Conservation (phyloP, 2,888 invertebrate species). For the Desoria tigrina region DNA sequence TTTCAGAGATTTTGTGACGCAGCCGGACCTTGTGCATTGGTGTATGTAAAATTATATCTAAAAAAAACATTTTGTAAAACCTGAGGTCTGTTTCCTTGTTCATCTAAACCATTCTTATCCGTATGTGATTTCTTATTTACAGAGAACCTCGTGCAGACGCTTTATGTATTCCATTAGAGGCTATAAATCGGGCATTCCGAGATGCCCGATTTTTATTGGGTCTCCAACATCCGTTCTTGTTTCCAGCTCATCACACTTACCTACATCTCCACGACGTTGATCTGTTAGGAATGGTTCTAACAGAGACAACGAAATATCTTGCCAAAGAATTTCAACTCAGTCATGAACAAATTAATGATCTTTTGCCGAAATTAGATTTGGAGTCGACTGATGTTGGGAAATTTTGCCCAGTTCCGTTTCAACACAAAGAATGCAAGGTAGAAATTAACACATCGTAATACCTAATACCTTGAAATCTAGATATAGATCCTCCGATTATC, state of each 20-base stretch:
- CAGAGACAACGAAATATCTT: conserved; percentile 57
- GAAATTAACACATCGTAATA: too few species aligned
- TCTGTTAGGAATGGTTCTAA: conserved; percentile 55
- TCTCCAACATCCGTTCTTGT: conserved; percentile 24
- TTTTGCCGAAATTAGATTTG: conserved; percentile 41
- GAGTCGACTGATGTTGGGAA: conserved; percentile 45
- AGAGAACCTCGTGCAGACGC: conserved; percentile 30
- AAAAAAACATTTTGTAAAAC: not conserved
- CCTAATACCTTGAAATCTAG: too few species aligned
- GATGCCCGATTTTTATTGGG: conserved; percentile 31
- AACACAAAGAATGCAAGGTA: conserved; percentile 32
- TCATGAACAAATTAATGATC: conserved; percentile 35
- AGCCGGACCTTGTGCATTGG: conserved; percentile 39
- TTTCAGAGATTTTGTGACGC: conserved; percentile 1
- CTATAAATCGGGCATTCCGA: conserved; percentile 44
- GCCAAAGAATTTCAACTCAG: conserved; percentile 55
- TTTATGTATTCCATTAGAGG: conserved; percentile 41
- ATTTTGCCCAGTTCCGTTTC: conserved; percentile 36
- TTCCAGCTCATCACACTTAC: conserved; percentile 34
- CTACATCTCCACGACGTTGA: conserved; percentile 53
- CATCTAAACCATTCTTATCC: not conserved
- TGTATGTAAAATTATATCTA: conserved; percentile 30
- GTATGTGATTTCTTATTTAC: conserved; percentile 3
- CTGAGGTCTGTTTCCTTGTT: too few species aligned
- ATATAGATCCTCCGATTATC: too few species aligned